Evolutionary conservation across 2,113 vertebrate genomes (phyloP).

Genomic region (Albula glossodonta): DNA sequence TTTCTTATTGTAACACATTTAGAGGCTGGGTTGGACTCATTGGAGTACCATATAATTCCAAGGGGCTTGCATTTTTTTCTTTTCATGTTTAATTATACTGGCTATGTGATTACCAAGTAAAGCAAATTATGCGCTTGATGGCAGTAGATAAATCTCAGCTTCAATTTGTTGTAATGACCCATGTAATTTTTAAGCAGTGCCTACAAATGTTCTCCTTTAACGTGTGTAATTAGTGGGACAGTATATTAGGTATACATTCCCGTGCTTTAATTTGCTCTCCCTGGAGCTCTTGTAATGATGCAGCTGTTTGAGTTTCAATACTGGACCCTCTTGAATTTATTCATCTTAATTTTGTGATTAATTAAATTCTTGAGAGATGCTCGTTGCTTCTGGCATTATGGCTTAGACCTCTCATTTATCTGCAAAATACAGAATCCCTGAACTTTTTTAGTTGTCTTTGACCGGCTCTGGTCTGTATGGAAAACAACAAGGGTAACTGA

Average conservation of each 20-base stretch:
- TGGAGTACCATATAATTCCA: not conserved
- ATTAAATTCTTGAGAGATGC: constrained; percentile 66
- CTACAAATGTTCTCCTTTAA: constrained; percentile 67
- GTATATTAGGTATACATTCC: constrained; percentile 73
- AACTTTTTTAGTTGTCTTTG: not conserved
- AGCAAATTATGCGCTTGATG: constrained; percentile 66
- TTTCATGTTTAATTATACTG: constrained; percentile 60
- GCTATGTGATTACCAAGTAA: constrained; percentile 67
- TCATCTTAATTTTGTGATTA: constrained; percentile 73
- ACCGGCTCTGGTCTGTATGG: too few relatives aligned
- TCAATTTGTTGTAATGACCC: constrained; percentile 71
- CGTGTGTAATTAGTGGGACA: constrained; percentile 70
- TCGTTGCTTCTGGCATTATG: constrained; percentile 47
- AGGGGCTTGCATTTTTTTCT: constrained; percentile 22
- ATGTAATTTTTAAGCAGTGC: constrained; percentile 72
- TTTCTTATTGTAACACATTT: not conserved
- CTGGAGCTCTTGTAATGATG: constrained; percentile 68
- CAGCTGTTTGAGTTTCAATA: constrained; percentile 60
- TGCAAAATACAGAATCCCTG: constrained; percentile 47
- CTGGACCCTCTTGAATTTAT: constrained; percentile 69
- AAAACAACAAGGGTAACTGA: too few relatives aligned
- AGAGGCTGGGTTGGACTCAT: not conserved
- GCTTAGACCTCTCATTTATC: constrained; percentile 33
- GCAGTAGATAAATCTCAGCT: constrained; percentile 74
- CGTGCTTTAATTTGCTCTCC: constrained; percentile 71